Conservation (phyloP, 2,113 vertebrate species). For the Neogale vison region DNA sequence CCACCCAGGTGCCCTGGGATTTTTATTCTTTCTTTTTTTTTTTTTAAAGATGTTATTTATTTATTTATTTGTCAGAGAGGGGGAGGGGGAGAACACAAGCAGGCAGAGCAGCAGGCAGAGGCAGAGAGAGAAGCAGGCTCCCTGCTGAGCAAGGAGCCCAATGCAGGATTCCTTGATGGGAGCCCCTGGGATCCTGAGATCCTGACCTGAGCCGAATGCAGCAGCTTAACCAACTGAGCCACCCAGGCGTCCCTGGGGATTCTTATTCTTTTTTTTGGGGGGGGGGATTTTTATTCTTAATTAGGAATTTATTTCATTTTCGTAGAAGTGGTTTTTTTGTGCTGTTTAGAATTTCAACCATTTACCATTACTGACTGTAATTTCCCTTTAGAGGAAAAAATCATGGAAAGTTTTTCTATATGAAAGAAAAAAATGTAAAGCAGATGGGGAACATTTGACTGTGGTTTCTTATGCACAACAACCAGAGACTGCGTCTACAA, state of each 20-base stretch:
- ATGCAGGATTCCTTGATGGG: no score
- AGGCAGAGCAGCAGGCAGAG: no score
- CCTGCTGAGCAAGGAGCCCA: no score
- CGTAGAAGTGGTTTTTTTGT: background rate
- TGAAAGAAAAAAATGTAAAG: constrained; percentile 10
- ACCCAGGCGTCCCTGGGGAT: background rate
- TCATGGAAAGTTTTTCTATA: background rate
- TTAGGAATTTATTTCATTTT: constrained; percentile 43
- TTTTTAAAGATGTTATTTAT: no score
- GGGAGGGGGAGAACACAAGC: no score
- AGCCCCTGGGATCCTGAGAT: no score
- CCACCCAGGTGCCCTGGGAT: no score
- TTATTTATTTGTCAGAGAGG: no score
- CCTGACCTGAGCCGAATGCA: no score
- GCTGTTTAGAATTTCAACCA: background rate
- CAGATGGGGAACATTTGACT: background rate
- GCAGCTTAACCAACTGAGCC: no score
- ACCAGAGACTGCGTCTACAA: background rate
- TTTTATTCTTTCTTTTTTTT: no score
- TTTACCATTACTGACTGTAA: background rate
- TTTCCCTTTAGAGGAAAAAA: background rate
- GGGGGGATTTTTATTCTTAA: constrained; percentile 22
- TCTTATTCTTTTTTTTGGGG: background rate
- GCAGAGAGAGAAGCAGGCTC: no score
- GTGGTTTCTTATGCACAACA: background rate